A percentile compares a stretch with the other conserved stretches of the same genome.
Evolutionary conservation across 1,140 invertebrate genomes (phyloP).

Genomic region (Drosophila baimaii): DNA sequence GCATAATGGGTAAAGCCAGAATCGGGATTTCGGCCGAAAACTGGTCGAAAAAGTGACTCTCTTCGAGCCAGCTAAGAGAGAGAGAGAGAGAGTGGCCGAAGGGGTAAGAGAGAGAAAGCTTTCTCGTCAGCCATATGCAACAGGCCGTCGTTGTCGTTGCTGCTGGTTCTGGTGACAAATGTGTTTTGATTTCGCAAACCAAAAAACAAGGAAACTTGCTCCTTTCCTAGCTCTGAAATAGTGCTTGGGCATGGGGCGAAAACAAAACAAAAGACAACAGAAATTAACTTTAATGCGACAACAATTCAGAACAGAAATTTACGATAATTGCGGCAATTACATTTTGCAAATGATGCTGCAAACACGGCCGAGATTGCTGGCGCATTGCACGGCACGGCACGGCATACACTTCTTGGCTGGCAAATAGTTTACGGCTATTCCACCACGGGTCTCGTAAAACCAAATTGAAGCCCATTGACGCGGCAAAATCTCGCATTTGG

Average conservation of each 20-base stretch:
- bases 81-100: conserved; percentile 2
- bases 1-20: conserved; percentile 61
- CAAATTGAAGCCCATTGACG: conserved; percentile 80
- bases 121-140: conserved; percentile 51
- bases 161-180: conserved; percentile 56
- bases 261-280: conserved; percentile 59
- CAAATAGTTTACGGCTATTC: conserved; percentile 42
- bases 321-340: conserved; percentile 80
- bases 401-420: conserved; percentile 3
- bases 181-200: conserved; percentile 65
- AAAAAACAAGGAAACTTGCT: conserved; percentile 24
- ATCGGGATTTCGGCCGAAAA: conserved; percentile 38
- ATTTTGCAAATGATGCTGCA: conserved; percentile 73
- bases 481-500: conserved; percentile 68
- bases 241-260: conserved; percentile 15
- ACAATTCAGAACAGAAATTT: conserved; percentile 75
- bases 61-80: conserved; percentile 23
- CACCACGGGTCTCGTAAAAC: conserved; percentile 60
- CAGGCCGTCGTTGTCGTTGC: conserved; percentile 64
- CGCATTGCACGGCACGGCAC: conserved; percentile 21
- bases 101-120: conserved; percentile 62
- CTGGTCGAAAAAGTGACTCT: conserved; percentile 62
- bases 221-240: conserved; percentile 57
- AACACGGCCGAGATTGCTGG: conserved; percentile 58
- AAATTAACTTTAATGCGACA: conserved; percentile 78